Conservation (phyloP, 2,113 vertebrate species). For the Xenus cinereus region DNA sequence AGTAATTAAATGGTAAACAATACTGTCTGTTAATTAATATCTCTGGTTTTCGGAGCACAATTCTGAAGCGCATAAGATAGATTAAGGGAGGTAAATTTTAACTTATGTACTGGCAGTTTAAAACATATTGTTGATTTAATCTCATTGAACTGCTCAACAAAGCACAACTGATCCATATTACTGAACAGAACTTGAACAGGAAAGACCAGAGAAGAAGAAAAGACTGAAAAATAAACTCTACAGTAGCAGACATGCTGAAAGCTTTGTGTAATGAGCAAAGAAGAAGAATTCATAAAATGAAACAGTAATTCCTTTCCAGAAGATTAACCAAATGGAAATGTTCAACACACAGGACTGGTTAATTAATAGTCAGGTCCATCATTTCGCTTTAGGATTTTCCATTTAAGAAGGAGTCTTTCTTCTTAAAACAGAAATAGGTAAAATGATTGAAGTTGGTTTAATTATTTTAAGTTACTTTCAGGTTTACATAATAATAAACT, state of each 20-base stretch:
- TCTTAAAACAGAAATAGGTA: not conserved
- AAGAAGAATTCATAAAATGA: slow-evolving; percentile 26
- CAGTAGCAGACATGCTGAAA: slow-evolving; percentile 6
- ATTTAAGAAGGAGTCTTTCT: not conserved
- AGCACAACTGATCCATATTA: slow-evolving; percentile 25
- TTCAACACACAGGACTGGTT: slow-evolving; percentile 32
- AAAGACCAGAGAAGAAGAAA: slow-evolving; percentile 19
- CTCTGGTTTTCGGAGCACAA: not conserved
- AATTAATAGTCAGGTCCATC: slow-evolving; percentile 54
- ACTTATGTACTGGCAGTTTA: slow-evolving; percentile 22
- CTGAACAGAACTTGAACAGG: not conserved
- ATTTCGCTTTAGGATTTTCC: slow-evolving; percentile 31
- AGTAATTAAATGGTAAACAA: not conserved
- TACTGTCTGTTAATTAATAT: slow-evolving; percentile 46
- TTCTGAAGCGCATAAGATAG: not conserved
- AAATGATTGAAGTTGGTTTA: not conserved
- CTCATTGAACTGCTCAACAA: slow-evolving; percentile 40
- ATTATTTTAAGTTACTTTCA: not conserved
- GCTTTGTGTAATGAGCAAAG: slow-evolving; percentile 18
- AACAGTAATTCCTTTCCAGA: slow-evolving; percentile 61
- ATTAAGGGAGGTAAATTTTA: slow-evolving; percentile 63
- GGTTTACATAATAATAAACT: not conserved
- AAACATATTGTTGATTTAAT: slow-evolving; percentile 40
- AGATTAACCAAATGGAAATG: slow-evolving; percentile 59
- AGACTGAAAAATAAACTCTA: not conserved